These are phyloP conservation scores for Entomobrya proxima DNA, from an alignment of 2,888 invertebrate species.

Conservation along the genomic window DNA sequence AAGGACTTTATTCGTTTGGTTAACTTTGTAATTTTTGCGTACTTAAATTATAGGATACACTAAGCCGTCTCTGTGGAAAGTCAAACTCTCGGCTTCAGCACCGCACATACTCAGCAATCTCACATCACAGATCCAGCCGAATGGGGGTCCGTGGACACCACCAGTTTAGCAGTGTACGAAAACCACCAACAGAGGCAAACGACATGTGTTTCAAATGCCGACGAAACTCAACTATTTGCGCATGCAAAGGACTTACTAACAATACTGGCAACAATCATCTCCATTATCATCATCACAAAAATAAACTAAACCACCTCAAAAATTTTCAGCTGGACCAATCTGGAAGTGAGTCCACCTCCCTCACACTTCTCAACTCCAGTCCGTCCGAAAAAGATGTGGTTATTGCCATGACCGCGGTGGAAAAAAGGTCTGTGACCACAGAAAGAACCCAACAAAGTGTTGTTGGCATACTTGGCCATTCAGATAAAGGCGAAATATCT, in stretches of 20 bases:
- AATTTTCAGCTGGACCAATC: slow-evolving; percentile 53
- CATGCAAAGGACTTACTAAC: slow-evolving; percentile 68
- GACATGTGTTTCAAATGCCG: slow-evolving; percentile 71
- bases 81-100: slow-evolving; percentile 66
- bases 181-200: slow-evolving; percentile 41
- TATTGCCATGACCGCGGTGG: slow-evolving; percentile 69
- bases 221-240: slow-evolving; percentile 67
- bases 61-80: slow-evolving; percentile 67
- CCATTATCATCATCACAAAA: slow-evolving; percentile 32
- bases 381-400: slow-evolving; percentile 71
- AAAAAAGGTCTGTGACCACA: slow-evolving; percentile 70
- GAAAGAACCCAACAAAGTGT: slow-evolving; percentile 22
- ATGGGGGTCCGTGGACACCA: slow-evolving; percentile 57
- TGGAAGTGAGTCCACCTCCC: slow-evolving; percentile 64
- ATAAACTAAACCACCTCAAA: slow-evolving; percentile 47
- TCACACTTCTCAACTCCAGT: slow-evolving; percentile 68
- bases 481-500: slow-evolving; percentile 19
- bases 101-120: slow-evolving; percentile 71
- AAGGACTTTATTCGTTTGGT: background rate
- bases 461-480: slow-evolving; percentile 31
- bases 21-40: background rate
- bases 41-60: slow-evolving; percentile 67
- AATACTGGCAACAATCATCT: slow-evolving; percentile 34
- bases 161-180: slow-evolving; percentile 48
- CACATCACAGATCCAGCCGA: slow-evolving; percentile 69